A percentile compares a stretch with the other conserved stretches of the same genome.
Evolutionary conservation across 2,113 vertebrate species (phyloP).

Genomic region (Crotalus tigris): DNA sequence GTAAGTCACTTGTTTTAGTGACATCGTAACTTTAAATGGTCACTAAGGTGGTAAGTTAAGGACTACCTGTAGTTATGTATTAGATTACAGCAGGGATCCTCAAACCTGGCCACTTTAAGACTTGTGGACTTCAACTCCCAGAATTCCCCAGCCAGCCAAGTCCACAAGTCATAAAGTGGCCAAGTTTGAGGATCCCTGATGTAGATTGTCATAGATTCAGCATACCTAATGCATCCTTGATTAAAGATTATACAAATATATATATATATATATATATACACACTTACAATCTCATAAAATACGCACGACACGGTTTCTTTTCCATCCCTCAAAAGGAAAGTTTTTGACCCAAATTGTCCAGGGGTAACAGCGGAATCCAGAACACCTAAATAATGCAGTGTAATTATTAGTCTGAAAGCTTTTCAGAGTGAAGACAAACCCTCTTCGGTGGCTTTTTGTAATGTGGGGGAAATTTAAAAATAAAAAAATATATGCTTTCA

Average conservation of each 20-base stretch:
- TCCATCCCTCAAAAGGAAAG: slow-evolving; percentile 88
- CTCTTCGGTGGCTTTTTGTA: neutral
- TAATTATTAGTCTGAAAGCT: neutral
- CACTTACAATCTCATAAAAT: slow-evolving; percentile 94
- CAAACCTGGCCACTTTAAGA: no score
- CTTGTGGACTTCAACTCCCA: no score
- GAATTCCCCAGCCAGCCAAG: no score
- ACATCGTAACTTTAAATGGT: neutral
- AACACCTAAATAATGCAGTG: slow-evolving; percentile 67
- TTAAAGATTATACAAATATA: neutral
- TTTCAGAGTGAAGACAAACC: neutral
- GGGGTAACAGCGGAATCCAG: slow-evolving; percentile 91
- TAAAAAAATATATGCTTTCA: no score
- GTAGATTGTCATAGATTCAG: neutral
- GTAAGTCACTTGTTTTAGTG: neutral
- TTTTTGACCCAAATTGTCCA: slow-evolving; percentile 82
- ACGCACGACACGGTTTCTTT: slow-evolving; percentile 81
- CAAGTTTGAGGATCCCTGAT: neutral
- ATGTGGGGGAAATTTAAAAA: no score
- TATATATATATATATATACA: neutral
- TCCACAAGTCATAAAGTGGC: no score
- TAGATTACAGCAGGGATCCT: neutral
- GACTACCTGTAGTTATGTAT: neutral
- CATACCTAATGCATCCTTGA: neutral
- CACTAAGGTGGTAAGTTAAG: neutral